Base-by-base conservation (phyloP, 2,888 invertebrate species). In the Dasypogon diadema region DNA sequence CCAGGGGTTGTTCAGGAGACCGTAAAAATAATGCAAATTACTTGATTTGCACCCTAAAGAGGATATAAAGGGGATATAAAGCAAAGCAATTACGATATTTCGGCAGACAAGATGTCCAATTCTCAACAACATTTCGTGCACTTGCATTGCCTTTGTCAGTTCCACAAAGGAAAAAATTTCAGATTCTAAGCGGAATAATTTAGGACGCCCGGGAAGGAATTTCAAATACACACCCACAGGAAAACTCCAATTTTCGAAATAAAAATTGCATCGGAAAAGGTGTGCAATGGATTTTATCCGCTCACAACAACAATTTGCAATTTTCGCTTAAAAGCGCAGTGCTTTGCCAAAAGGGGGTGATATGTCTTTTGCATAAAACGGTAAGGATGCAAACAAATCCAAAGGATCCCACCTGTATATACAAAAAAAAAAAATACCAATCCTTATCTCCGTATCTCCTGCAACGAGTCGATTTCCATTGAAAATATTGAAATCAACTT, bases 281-380 rank as follows among this genome's bases (percentile, higher is more conserved):
- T 65, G 14, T 65, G 65, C 42, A 65, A 14, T 48, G 65, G 24
- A 65, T 65, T 46, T 65, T 37, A 51, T 51, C 48, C 65, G 24
- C 65, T 46, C 65, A 22, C 65, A 65, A 65, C 65, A 65, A 65
- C 46, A 65, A 65, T 65, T 18, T 48, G 46, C 65, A 65, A 65
- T 65, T 65, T 65, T 65, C 65, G 65, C 65, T 37, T 65, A 65
- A 65, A 65, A 65, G 65, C 65, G 21, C 65, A 65, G 46, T 37
- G 46, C 22, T 22, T 24, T 42, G 42, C 65, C n/a, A 22, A 26
- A 18, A 24, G 22, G 34, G 42, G 37, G 46, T 65, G 65, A 24
- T 12, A 65, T 48, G 65, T 65, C 65, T 46, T 48, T n/a, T 46
- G 48, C 65, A 65, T 65, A 14, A 65, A 60, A 18, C 37, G 12